Evolutionary conservation across 2,113 vertebrate genomes (phyloP).

Genomic region (Odocoileus hemionus): DNA sequence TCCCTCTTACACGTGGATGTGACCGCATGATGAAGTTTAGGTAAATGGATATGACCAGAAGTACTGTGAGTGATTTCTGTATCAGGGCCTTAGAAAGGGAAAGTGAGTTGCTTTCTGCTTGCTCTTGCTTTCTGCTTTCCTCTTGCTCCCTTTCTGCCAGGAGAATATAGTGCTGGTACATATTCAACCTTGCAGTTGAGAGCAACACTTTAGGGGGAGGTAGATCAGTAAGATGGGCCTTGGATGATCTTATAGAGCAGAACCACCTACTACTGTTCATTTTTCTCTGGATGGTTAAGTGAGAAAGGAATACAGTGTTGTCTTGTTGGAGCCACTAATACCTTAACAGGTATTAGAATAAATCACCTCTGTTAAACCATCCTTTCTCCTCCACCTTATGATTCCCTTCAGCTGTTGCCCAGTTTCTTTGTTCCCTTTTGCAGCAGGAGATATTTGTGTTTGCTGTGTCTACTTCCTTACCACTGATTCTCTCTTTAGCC

Average conservation of each 20-base stretch:
- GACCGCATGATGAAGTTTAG: neutral
- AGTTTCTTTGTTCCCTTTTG: neutral
- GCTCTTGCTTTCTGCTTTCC: neutral
- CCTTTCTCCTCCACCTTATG: neutral
- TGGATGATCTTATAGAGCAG: neutral
- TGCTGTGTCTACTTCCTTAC: neutral
- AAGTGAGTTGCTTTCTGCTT: neutral
- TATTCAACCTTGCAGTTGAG: neutral
- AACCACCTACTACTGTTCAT: neutral
- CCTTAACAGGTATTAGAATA: neutral
- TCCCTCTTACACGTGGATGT: neutral
- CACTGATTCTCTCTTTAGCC: neutral
- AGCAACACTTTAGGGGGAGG: neutral
- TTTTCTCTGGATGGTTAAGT: neutral
- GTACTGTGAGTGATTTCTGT: neutral
- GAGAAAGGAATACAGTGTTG: neutral
- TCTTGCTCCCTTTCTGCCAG: neutral
- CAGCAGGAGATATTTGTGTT: neutral
- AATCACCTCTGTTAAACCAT: neutral
- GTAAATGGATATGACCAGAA: neutral
- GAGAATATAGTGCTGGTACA: neutral
- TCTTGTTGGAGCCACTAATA: neutral
- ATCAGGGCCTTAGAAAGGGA: constrained; percentile 16
- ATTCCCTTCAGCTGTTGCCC: neutral
- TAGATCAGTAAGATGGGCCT: neutral